Base-by-base conservation (phyloP, 2,113 vertebrate species). In the Piaya cayana region DNA sequence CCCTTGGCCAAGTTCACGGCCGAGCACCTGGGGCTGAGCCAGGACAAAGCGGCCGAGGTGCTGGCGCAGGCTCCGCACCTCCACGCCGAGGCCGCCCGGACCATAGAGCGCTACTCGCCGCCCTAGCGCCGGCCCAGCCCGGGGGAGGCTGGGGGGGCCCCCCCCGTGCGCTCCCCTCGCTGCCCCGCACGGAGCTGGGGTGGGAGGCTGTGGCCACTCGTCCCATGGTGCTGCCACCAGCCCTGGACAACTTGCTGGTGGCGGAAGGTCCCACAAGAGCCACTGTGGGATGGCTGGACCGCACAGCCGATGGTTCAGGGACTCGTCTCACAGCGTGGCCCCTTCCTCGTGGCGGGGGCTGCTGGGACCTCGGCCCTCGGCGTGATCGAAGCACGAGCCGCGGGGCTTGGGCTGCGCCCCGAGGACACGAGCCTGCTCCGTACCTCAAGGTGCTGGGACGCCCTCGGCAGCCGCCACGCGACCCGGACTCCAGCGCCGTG, bases 91-190 rank as follows among this genome's bases (percentile, higher is more conserved):
- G 98, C 99, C 4, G 97, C 95, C 86, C 98, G 98, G 95, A 98
- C 98, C 98, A 99, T 99, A 94, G 99, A 99, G 93, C 98, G 99
- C 96, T 99, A 99, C 96, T 99, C 99, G 5, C 99, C 99, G 27
- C 98, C 98, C 98, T 99, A 99, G 96, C 90, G 67, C 86, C 22
- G 86, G 43, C 55, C 50, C 22, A 4, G 59, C 49, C 56, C n/a
- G n/a, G n/a, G 91, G 91, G 90, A 86, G 63, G 90, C n/a, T 13
- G 37, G 82, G 82, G 68, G 36, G 47, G 78, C 62, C 0, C 30
- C 8, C n/a, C n/a, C n/a, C n/a, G n/a, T n/a, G 43, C 70, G 43
- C 69, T 76, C 68, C 72, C 43, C 72, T 72, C 5, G 59, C 91
- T 83, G 76, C 86, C 89, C 83, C 60, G 59, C 3, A 2, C 69